Evolutionary conservation across 2,113 vertebrate genomes (phyloP).

Genomic region (Typhlomys cinereus): DNA sequence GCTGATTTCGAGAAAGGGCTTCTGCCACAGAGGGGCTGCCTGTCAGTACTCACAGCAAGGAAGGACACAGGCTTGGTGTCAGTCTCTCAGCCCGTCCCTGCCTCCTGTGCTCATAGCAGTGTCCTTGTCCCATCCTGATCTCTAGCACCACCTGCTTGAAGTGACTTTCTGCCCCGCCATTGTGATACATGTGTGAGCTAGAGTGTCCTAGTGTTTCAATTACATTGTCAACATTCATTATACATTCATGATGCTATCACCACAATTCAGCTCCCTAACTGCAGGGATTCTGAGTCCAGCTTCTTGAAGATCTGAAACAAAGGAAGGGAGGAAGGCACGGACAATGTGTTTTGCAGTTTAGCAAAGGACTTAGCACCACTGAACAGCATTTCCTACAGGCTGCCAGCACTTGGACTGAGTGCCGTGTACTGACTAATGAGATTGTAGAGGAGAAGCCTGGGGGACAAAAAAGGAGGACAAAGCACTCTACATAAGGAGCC

Average conservation of each 20-base stretch:
- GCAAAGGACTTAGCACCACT: background rate
- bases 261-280: background rate
- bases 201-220: background rate
- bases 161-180: background rate
- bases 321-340: too few species aligned
- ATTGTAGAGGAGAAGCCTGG: background rate
- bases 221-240: fast-evolving
- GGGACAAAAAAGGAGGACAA: background rate
- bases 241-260: too few species aligned
- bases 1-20: background rate
- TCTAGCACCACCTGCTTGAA: too few species aligned
- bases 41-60: fast-evolving
- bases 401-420: background rate
- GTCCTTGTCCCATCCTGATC: too few species aligned
- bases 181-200: background rate
- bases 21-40: background rate
- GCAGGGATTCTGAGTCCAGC: too few species aligned
- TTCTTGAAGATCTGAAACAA: too few species aligned
- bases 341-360: background rate
- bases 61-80: background rate
- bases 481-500: fast-evolving
- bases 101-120: background rate
- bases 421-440: background rate
- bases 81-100: fast-evolving
- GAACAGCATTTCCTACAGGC: too few species aligned